Conservation (phyloP, 2,113 vertebrate species). For the Caretta caretta region DNA sequence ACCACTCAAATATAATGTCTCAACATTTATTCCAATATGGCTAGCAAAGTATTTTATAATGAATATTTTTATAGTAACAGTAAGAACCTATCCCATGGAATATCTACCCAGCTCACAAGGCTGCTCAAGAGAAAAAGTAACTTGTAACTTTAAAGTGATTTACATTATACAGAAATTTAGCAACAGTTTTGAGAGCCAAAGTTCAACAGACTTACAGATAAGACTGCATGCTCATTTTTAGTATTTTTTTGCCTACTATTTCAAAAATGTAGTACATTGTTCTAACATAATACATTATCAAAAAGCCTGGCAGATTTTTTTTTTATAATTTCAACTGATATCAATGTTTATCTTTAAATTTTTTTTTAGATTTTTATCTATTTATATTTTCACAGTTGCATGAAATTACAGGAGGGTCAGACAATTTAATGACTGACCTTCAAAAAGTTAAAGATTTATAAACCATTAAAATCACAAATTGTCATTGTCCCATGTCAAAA, state of each 20-base stretch:
- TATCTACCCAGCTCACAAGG: not conserved
- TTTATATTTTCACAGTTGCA: not conserved
- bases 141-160: not conserved
- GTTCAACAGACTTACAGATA: not conserved
- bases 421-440: not conserved
- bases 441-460: not conserved
- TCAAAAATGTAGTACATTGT: not conserved
- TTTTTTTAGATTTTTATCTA: not conserved
- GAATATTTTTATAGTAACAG: not conserved
- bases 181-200: not conserved
- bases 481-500: not conserved
- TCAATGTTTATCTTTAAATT: not conserved
- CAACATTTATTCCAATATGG: not conserved
- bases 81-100: not conserved
- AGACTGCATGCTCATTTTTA: not conserved
- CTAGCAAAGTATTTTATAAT: not conserved
- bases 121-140: not conserved
- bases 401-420: not conserved
- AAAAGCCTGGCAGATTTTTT: not conserved
- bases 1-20: not conserved
- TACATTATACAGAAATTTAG: not conserved
- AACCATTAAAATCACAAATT: not conserved
- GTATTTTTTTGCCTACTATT: not conserved
- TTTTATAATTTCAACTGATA: not conserved
- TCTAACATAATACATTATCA: not conserved